These are phyloP conservation scores for Lissonota sp. DNA, from an alignment of 2,888 invertebrate species.

Conservation along the genomic window DNA sequence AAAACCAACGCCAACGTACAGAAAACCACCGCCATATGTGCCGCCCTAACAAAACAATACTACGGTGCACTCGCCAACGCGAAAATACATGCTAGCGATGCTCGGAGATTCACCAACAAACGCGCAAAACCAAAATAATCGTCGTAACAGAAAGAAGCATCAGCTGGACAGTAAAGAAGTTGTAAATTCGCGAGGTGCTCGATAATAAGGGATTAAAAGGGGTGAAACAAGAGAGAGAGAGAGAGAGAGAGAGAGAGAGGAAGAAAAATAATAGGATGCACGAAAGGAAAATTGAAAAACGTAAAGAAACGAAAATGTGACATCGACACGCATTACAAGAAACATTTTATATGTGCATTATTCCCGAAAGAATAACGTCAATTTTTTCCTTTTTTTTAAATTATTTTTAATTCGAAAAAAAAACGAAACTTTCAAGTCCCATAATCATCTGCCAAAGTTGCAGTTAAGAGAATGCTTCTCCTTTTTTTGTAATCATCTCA, in stretches of 20 bases:
- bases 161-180: slow-evolving; percentile 55
- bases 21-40: slow-evolving; percentile 98
- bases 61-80: slow-evolving; percentile 79
- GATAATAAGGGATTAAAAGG: slow-evolving; percentile 60
- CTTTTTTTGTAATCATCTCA: slow-evolving; percentile 6
- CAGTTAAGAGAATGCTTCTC: slow-evolving; percentile 8
- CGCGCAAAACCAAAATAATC: slow-evolving; percentile 77
- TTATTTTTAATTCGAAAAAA: slow-evolving; percentile 5
- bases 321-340: slow-evolving; percentile 34
- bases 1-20: slow-evolving; percentile 95
- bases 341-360: slow-evolving; percentile 48
- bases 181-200: slow-evolving; percentile 64
- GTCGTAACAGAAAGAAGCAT: slow-evolving; percentile 63
- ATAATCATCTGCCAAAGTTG: slow-evolving; percentile 29
- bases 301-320: slow-evolving; percentile 32
- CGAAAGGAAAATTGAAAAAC: slow-evolving; percentile 22
- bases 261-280: neutral
- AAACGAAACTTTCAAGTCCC: neutral
- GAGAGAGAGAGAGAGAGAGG: slow-evolving; percentile 9
- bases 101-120: slow-evolving; percentile 80
- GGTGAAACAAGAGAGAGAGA: slow-evolving; percentile 56
- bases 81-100: slow-evolving; percentile 82
- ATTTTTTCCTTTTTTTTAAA: slow-evolving; percentile 13
- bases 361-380: slow-evolving; percentile 50
- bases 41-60: slow-evolving; percentile 91